Evolutionary conservation across 2,888 invertebrate genomes (phyloP), one percentile per base, ranked within the genome.

Genomic region (Drosophila engyochracea): DNA sequence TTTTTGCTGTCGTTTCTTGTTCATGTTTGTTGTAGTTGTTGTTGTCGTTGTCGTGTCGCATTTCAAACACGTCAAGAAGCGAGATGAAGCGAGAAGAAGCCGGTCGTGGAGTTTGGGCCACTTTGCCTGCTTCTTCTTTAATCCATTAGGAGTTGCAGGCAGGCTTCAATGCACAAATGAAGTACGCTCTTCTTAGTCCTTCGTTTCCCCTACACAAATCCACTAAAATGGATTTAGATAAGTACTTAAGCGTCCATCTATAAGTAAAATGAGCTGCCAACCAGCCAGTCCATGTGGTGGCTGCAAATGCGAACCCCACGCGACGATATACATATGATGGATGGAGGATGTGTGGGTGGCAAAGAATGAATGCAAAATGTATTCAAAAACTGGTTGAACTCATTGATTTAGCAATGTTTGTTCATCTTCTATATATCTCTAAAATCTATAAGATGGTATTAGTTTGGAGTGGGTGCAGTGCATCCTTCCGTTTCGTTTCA

Each of bases 61-160:
- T 85, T 79, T 79, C 69, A 76, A 72, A 66, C 54, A 51, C 68
- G 49, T 55, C 67, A 74, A 60, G 69, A 61, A 68, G 54, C 28
- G 31, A 53, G 16, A 53, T 16, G 53, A 28, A 28, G 28, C 28
- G 3, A 30, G 4, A 22, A 41, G 44, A 47, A 25, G 9, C 35
- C 41, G 53, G 69, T n/a, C 44, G 60, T 62, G 53, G 60, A 37
- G 66, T 77, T 67, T 60, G 41, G 47, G 54, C 55, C 65, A 51
- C 25, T 53, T 64, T 39, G 30, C 30, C 41, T 41, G 62, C n/a
- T 62, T 47, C 69, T 66, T 66, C 68, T 76, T 73, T 69, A 75
- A 79, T 75, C 68, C 76, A 79, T 79, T 79, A 69, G n/a, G 74
- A 66, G 47, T 49, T 30, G 47, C 9, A 47, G 25, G 16, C 19